These are phyloP conservation scores for Ligdia adustata DNA, from an alignment of 2,888 invertebrate genomes.

Conservation along the genomic window DNA sequence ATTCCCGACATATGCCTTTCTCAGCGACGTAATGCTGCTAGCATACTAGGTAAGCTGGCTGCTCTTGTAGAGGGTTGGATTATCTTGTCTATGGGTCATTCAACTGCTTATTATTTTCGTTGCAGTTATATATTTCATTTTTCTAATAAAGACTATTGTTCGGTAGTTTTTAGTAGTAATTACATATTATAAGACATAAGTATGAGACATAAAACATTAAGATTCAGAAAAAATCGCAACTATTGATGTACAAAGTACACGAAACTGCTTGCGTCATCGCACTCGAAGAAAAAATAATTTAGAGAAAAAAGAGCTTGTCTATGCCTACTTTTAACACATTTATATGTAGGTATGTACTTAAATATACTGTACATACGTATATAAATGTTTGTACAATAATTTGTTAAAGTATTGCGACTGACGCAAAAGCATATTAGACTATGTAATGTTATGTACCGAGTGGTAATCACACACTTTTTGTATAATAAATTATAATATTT, in stretches of 20 bases:
- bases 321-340: not conserved
- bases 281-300: not conserved
- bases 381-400: constrained; percentile 16
- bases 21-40: too few relatives aligned
- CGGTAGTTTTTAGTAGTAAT: too few relatives aligned
- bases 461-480: constrained; percentile 15
- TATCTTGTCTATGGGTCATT: too few relatives aligned
- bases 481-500: constrained; percentile 4
- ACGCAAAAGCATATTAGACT: not conserved
- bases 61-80: too few relatives aligned
- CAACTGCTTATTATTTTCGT: too few relatives aligned
- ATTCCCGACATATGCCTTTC: too few relatives aligned
- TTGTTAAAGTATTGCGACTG: constrained; percentile 19
- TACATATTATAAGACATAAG: not conserved
- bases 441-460: too few relatives aligned
- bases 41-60: too few relatives aligned
- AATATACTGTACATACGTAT: not conserved
- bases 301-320: constrained; percentile 1
- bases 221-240: constrained; percentile 3
- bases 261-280: constrained; percentile 14
- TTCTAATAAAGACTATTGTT: too few relatives aligned
- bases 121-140: too few relatives aligned
- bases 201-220: not conserved
- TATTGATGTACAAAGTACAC: constrained; percentile 5
- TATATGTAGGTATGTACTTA: too few relatives aligned